Percentiles rank a stretch among this genome's conserved stretches.
Conservation (phyloP, 2,113 vertebrate species). For the Craseonycteris thonglongyai region DNA sequence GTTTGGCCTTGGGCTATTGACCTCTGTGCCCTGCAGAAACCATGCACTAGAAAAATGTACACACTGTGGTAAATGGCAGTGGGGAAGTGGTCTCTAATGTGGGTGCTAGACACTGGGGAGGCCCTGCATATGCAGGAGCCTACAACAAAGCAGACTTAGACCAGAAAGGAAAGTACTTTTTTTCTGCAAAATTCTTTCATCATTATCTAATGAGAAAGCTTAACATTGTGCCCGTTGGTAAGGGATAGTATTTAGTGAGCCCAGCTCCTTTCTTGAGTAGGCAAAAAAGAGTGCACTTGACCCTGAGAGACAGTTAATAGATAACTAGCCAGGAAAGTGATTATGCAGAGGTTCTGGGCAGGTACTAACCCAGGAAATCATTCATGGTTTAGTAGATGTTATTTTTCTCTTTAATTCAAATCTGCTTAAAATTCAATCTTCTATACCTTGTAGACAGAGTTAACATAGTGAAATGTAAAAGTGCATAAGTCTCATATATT, state of each 20-base stretch:
- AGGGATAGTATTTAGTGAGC: neutral
- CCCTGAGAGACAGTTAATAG: neutral
- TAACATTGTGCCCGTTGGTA: neutral
- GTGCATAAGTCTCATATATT: neutral
- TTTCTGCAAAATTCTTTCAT: neutral
- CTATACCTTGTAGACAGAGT: neutral
- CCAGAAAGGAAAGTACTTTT: neutral
- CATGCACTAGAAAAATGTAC: accelerated
- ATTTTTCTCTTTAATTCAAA: neutral
- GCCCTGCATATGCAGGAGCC: neutral
- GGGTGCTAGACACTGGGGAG: too few relatives aligned
- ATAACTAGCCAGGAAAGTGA: neutral
- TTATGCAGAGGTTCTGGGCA: neutral
- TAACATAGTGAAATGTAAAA: neutral
- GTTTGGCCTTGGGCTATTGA: neutral
- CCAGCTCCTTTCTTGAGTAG: neutral
- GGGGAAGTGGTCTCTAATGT: neutral
- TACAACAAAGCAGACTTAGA: neutral
- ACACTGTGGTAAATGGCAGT: neutral
- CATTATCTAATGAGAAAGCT: neutral
- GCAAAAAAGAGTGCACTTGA: neutral
- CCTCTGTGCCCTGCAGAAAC: neutral
- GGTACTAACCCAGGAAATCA: neutral
- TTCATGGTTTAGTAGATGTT: neutral
- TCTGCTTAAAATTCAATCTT: neutral